Base-by-base conservation (phyloP, 2,888 invertebrate genomes). In the Drosophila anceps region DNA sequence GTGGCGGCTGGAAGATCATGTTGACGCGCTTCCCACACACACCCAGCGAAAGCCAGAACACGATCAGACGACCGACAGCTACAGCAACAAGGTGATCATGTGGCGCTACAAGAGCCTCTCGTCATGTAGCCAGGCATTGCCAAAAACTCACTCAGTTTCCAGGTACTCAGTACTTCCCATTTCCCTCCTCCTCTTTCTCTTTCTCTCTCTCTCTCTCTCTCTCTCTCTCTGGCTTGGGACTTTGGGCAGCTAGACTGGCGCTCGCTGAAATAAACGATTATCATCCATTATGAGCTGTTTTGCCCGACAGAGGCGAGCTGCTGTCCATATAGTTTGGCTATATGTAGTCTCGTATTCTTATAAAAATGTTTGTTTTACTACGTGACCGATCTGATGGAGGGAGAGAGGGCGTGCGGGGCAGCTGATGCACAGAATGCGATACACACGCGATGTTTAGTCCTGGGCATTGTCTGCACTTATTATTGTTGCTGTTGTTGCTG, bases 311-410 rank as follows among this genome's bases (percentile, higher is more conserved):
- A 51, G 48, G 37, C 54, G 18, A 39, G 29, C 44, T 43, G 63
- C 50, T 62, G 33, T 68, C 70, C 80, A 72, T 72, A 69, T 63
- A 80, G 65, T 65, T 59, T 29, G 35, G 65, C 43, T 62, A 48
- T 48, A 44, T 61, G 53, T 46, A 41, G 44, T 29, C 46, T 43
- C 46, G 64, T 68, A 69, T 84, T 83, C 73, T 81, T 84, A 91
- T 92, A 90, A 92, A 92, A 91, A 91, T 92, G 92, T 92, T 92
- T 92, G 92, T 91, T 92, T 90, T 90, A 90, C 83, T 92, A 92
- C 92, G 93, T 92, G 93, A 92, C 92, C 92, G 90, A 91, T 90
- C 84, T 62, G 53, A 48, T 53, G 12, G 31, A 27, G 44, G 53
- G 43, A 15, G 7, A 13, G 9, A 18, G 27, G 35, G 33, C 48